Base-by-base conservation (phyloP, 2,113 vertebrate species). In the Pholis gunnellus region DNA sequence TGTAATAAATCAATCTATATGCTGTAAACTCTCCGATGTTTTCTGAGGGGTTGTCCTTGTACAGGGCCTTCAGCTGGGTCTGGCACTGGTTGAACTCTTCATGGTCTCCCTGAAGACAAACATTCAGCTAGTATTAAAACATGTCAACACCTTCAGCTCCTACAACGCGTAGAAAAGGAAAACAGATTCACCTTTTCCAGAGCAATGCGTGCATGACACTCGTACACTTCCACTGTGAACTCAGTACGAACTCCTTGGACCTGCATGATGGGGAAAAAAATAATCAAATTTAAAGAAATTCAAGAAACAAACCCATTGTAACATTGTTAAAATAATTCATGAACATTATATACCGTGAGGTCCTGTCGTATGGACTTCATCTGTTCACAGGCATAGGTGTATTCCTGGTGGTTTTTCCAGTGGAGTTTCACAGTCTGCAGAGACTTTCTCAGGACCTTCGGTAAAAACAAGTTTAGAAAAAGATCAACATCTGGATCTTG, bases 71-170 rank as follows among this genome's bases (percentile, higher is more conserved):
- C 83, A 98, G 94, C 90, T 98, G 97, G 0, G 97, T 97, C 94
- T 98, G 97, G 85, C 97, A 98, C 89, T 98, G 97, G 92, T 98
- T 98, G 76, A 98, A 98, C 91, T 98, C 97, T 79, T 97, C 97
- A 0, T 98, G 97, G 93, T 98, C 97, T 2, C 97, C 97, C 97
- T 98, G 61, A 59, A 59, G 42, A 66, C 38, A 38, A 60, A 61
- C 5, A 61, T 61, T 36, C 18, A 70, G 1, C 0, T 27, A 60
- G 14, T 14, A 5, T 46, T 60, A 25, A 14, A 38, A 40, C 6
- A 52, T 2, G 11, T 31, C 29, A 4, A 40, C 18, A 22, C 3
- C 20, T 10, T 5, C 20, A 8, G 40, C 48, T 42, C 6, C 0
- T 9, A 3, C 40, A 54, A 9, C 31, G 52, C 7, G 18, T 29